Percentiles rank a stretch among this genome's conserved stretches.
phyloP scores from a whole-genome alignment of 2,797 vertebrate species.

The Sebastes ruberrimus region DNA sequence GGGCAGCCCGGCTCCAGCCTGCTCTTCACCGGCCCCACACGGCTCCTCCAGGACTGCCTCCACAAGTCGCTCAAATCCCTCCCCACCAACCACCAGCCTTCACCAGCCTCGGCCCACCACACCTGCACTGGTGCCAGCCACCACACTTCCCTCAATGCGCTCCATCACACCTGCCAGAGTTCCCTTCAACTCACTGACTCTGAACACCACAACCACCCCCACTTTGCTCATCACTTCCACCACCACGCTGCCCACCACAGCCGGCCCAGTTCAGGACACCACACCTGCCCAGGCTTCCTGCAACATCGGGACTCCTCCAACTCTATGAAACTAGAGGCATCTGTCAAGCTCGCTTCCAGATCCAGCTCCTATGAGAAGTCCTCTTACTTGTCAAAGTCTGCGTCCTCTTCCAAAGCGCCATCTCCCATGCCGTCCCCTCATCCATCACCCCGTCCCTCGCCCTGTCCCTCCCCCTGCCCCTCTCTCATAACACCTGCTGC shows the following conservation, averaged over 20 bases:
- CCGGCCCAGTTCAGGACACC: conserved; percentile 53
- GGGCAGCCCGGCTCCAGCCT: conserved; percentile 80
- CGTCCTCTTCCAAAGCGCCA: conserved; percentile 60
- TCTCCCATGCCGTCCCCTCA: conserved; percentile 64
- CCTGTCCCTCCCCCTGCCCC: conserved; percentile 79
- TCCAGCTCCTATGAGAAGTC: conserved; percentile 89
- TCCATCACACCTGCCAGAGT: conserved; percentile 56
- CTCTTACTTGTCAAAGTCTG: conserved; percentile 71
- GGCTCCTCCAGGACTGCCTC: conserved; percentile 70
- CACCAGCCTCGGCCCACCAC: conserved; percentile 6
- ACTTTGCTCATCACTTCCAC: conserved; percentile 16
- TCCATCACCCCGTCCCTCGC: conserved; percentile 57
- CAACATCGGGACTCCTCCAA: conserved; percentile 35
- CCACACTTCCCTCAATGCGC: conserved; percentile 51
- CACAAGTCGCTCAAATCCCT: conserved; percentile 56
- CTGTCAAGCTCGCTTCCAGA: conserved; percentile 78
- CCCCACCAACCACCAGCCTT: conserved; percentile 20
- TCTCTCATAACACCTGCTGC: conserved; percentile 64
- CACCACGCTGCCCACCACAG: conserved; percentile 1
- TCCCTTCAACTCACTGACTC: conserved; percentile 39
- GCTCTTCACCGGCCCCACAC: conserved; percentile 78
- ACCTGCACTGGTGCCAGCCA: conserved; percentile 5
- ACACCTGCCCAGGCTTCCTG: conserved; percentile 61
- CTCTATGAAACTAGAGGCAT: conserved; percentile 65
- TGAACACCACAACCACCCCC: conserved; percentile 33